Base-by-base conservation (phyloP, 2,797 vertebrate genomes). In the Psittacula echo region DNA sequence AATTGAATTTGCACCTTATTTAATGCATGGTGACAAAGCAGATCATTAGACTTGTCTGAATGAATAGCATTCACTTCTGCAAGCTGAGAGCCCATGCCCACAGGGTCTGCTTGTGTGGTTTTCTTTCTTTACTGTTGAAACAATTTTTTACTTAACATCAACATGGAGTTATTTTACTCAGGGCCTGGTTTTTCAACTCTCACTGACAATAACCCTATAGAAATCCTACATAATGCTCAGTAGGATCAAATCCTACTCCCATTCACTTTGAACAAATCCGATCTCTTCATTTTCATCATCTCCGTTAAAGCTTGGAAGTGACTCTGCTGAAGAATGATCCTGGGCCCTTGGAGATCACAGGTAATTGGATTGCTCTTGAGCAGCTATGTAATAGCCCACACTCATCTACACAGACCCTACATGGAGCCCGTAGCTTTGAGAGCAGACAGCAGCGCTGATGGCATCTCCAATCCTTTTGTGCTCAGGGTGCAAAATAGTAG, bases 1-100 rank as follows among this genome's bases (percentile, higher is more conserved):
- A 96, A 97, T 95, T 89, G 74, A 87, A 85, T 90, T 85, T 94
- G 53, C 90, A 80, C 86, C 48, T 95, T 87, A 61, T 65, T 90
- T 90, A 90, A 77, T 90, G 48, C 61, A 51, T 2, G 2, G 22
- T 87, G 53, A 79, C 68, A 65, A 90, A 77, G 45, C 19, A 89
- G 60, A 90, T 94, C 9, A 29, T 86, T 89, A 81, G 62, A 44
- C 11, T 84, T 87, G 47, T 75, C 20, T 16, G 85, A 92, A 80
- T 89, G 89, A 93, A 91, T 27, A 68, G 27, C 16, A 45, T 67
- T 96, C 42, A 62, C 3, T 60, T 88, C 41, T 88, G 44, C 72
- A 88, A 67, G 75, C 32, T 73, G 87, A 85, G 75, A 87, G 48
- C 60, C 47, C 16, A 7, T 11, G 42, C 53, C 71, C 16, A 34